A percentile compares a stretch with the other conserved stretches of the same genome.
These are phyloP conservation scores for Lagopus leucura DNA, from an alignment of 2,113 vertebrate species.

Conservation along the genomic window DNA sequence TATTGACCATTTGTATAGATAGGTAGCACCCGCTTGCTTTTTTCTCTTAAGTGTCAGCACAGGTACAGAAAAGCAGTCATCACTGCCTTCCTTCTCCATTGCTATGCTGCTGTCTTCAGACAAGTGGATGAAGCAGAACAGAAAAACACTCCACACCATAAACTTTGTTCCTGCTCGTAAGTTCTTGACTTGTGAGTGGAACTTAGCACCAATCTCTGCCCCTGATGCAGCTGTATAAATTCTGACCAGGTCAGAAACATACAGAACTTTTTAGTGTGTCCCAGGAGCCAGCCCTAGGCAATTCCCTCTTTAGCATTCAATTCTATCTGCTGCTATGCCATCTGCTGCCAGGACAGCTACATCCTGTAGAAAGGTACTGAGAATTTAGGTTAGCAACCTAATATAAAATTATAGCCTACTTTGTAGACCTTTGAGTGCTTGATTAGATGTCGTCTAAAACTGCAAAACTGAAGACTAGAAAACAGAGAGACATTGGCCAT, in stretches of 20 bases:
- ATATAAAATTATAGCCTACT: neutral
- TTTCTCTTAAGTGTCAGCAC: rapidly evolving
- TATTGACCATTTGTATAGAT: neutral
- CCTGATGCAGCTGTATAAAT: neutral
- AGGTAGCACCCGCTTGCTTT: neutral
- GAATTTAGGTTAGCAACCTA: neutral
- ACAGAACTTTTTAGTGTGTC: neutral
- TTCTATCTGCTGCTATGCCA: neutral
- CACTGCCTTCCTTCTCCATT: neutral
- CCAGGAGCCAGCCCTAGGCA: neutral
- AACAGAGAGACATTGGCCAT: neutral
- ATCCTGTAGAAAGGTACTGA: neutral
- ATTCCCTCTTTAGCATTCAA: neutral
- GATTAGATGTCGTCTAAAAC: neutral
- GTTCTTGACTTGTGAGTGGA: neutral
- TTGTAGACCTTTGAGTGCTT: neutral
- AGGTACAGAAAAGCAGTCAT: neutral
- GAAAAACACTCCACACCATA: neutral
- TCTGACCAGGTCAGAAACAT: neutral
- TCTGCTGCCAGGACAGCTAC: neutral
- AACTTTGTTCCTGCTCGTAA: neutral
- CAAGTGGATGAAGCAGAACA: neutral
- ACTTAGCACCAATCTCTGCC: neutral
- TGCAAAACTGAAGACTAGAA: neutral
- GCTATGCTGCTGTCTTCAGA: neutral